These are phyloP conservation scores for Takifugu bimaculatus DNA, from an alignment of 2,113 vertebrate species.

Conservation along the genomic window DNA sequence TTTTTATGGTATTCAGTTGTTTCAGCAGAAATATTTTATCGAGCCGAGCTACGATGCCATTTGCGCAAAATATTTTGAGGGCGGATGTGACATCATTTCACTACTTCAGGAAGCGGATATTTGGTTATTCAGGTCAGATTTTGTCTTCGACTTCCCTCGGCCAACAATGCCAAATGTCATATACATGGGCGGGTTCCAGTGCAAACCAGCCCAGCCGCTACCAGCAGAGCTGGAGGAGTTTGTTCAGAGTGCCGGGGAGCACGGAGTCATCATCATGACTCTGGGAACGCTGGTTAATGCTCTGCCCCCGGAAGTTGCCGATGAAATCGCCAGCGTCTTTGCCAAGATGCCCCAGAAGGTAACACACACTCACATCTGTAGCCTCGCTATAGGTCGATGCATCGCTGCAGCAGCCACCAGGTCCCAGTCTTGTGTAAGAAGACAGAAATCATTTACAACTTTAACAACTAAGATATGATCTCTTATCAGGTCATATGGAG, in stretches of 20 bases:
- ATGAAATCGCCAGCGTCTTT: slow-evolving; percentile 59
- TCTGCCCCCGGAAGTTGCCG: slow-evolving; percentile 46
- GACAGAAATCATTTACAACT: too few species aligned
- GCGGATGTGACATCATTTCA: slow-evolving; percentile 52
- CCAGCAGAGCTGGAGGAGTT: slow-evolving; percentile 64
- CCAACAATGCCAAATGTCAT: slow-evolving; percentile 70
- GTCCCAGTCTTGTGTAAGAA: too few species aligned
- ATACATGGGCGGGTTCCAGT: slow-evolving; percentile 71
- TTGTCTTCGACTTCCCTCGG: slow-evolving; percentile 72
- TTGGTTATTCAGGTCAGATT: slow-evolving; percentile 71
- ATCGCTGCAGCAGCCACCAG: too few species aligned
- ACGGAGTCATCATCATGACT: slow-evolving; percentile 67
- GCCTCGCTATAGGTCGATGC: neutral
- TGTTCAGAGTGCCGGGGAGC: slow-evolving; percentile 66
- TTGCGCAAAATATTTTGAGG: slow-evolving; percentile 62
- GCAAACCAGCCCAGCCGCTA: slow-evolving; percentile 61
- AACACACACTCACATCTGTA: neutral
- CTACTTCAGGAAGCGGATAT: slow-evolving; percentile 72
- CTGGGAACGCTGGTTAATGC: slow-evolving; percentile 59
- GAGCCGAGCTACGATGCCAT: slow-evolving; percentile 58
- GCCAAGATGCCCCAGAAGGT: slow-evolving; percentile 71
- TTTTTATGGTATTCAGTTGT: slow-evolving; percentile 30
- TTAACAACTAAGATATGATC: neutral
- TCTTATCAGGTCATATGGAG: slow-evolving; percentile 66
- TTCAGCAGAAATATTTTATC: slow-evolving; percentile 52